Base-by-base conservation (phyloP, 1,140 invertebrate species). In the Hyposmocoma kahamanoa region DNA sequence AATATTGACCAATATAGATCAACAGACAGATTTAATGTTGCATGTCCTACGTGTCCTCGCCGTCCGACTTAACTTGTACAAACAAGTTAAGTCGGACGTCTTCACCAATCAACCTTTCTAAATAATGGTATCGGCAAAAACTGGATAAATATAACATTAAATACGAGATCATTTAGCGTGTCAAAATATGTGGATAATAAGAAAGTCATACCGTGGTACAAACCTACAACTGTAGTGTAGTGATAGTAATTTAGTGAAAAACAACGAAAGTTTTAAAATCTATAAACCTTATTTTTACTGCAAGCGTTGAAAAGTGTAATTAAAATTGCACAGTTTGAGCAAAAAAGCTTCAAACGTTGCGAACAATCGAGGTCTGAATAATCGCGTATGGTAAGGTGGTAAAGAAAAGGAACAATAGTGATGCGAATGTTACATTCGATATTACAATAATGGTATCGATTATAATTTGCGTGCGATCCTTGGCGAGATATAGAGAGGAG, bases 361-460 rank as follows among this genome's bases (percentile, higher is more conserved):
- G 42, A 62, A 62, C 56, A 67, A 67, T 56, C 26, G 55, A 56
- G 51, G 42, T 56, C 43, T 53, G 50, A 39, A n/a, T n/a, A n/a
- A n/a, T n/a, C n/a, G n/a, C n/a, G n/a, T n/a, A n/a, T n/a, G n/a
- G 47, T 50, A 42, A 17, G 18, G 26, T 39, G 49, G 19, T 50
- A 50, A 63, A 66, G 67, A 67, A 67, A 72, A 62, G 53, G 64
- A 72, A 84, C 76, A 84, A 81, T 84, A 74, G 77, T 67, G 66
- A 62, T 68, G 72, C 66, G 69, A 81, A 74, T 79, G 73, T 81
- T 75, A 67, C 68, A 72, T 56, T 78, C 56, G 68, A 72, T 78
- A 74, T 81, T 81, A 83, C 78, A 83, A 84, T 84, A 84, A 83
- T 84, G 79, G 77, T 81, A 83, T 84, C 81, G 81, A 78, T 84